Conservation (phyloP, 2,113 vertebrate genomes). For the Pithys albifrons region DNA sequence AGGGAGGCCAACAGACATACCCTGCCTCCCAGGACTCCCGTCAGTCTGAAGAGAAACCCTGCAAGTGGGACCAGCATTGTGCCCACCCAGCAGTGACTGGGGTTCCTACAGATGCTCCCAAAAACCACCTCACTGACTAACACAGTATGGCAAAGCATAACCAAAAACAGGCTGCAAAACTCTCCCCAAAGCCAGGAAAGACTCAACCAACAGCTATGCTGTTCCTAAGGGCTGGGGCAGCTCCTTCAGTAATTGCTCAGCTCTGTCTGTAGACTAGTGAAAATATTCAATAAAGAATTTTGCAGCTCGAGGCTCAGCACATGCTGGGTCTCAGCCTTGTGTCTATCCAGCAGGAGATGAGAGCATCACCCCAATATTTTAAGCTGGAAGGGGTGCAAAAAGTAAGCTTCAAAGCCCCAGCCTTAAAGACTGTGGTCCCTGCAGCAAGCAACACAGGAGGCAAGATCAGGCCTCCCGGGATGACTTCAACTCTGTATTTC, state of each 20-base stretch:
- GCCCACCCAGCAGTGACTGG: fast-evolving
- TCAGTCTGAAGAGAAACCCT: neutral
- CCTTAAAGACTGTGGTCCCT: neutral
- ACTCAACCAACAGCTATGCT: neutral
- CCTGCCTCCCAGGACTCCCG: fast-evolving
- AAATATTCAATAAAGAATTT: neutral
- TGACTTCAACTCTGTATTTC: neutral
- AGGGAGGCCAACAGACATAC: neutral
- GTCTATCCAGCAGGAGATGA: neutral
- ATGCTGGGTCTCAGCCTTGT: neutral
- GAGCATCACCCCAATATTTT: neutral
- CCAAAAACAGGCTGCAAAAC: neutral
- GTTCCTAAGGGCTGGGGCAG: neutral
- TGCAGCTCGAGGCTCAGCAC: neutral
- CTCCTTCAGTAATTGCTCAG: neutral
- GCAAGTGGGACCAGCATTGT: neutral
- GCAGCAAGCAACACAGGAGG: fast-evolving
- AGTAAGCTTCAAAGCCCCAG: neutral
- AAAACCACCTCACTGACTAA: neutral
- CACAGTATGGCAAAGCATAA: neutral
- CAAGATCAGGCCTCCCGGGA: neutral
- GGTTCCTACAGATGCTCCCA: too few relatives aligned
- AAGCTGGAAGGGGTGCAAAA: neutral
- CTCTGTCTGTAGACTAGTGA: neutral
- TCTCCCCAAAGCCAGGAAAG: neutral